Base-by-base conservation (phyloP, 2,888 invertebrate genomes). In the Arge pagana region DNA sequence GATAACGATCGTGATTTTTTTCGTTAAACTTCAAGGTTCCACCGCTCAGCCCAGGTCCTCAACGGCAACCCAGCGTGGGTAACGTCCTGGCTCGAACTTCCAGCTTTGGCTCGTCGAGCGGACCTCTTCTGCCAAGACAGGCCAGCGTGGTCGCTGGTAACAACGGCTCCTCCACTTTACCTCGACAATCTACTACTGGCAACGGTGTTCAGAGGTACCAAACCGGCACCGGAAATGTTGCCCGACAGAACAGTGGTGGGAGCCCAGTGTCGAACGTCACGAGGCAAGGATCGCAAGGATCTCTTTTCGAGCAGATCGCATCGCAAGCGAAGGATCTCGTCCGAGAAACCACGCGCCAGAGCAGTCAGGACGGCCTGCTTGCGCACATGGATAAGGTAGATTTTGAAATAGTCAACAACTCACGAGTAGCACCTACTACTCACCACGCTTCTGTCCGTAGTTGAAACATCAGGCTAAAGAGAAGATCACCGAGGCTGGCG, bases 361-460 rank as follows among this genome's bases (percentile, higher is more conserved):
- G 90, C 72, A 93, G 93, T 66, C 93, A 93, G 72, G 93, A 94
- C 72, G 93, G 93, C 19, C 70, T 93, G 4, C 79, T 93, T 6
- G 91, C 93, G 2, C 93, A 93, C 57, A 90, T 94, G 84, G 93
- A 93, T 68, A 93, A 93, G 86, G 91, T 93, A 78, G 57, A 58
- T 37, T 52, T 28, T 35, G 11, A 31, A 18, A 49, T 48, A 36
- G 31, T 26, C 33, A 23, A 50, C n/a, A n/a, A n/a, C n/a, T n/a
- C n/a, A n/a, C n/a, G 28, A n/a, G 19, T 36, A 19, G 7, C 6
- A 10, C 3, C 23, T 35, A 1, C 40, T 21, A 35, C 13, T 50
- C 48, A 54, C 35, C 48, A 48, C 50, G 45, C 51, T 52, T 53
- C 30, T 56, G n/a, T n/a, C n/a, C 56, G 52, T 56, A 83, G 83